These are phyloP conservation scores for Drosophila borborema DNA, from an alignment of 2,888 invertebrate genomes.

Conservation along the genomic window DNA sequence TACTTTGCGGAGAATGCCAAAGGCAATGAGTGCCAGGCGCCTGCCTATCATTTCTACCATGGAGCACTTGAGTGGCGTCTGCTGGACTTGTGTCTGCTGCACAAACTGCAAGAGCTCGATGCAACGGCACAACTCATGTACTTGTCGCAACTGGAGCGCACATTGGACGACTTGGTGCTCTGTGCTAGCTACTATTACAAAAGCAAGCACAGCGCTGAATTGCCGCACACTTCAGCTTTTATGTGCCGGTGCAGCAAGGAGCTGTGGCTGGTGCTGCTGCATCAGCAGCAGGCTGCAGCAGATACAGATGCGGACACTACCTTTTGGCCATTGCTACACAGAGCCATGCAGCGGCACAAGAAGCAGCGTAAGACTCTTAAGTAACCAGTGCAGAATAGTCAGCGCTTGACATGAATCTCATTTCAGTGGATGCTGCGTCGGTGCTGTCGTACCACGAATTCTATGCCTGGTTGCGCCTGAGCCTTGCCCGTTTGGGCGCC, in stretches of 20 bases:
- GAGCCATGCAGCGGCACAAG: conserved; percentile 77
- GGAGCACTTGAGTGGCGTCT: conserved; percentile 84
- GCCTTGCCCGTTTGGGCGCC: conserved; percentile 85
- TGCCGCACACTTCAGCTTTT: conserved; percentile 86
- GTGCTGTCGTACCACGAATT: conserved; percentile 76
- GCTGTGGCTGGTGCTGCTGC: conserved; percentile 87
- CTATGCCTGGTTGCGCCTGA: conserved; percentile 85
- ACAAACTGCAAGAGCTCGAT: conserved; percentile 18
- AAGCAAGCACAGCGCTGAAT: conserved; percentile 84
- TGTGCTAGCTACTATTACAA: conserved; percentile 74
- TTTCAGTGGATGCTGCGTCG: conserved; percentile 36
- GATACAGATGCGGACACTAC: conserved; percentile 24
- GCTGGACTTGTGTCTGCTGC: conserved; percentile 79
- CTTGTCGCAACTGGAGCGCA: conserved; percentile 65
- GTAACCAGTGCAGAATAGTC: background rate
- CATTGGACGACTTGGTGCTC: conserved; percentile 71
- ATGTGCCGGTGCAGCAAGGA: conserved; percentile 87
- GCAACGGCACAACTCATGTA: conserved; percentile 2
- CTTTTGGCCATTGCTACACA: conserved; percentile 86
- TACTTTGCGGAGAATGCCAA: conserved; percentile 80
- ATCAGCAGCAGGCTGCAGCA: conserved; percentile 57
- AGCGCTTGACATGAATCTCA: background rate
- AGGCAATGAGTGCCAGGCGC: conserved; percentile 82
- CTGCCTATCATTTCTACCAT: conserved; percentile 84
- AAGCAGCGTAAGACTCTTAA: conserved; percentile 33